Conservation (phyloP, 2,797 vertebrate species). For the Characodon lateralis region DNA sequence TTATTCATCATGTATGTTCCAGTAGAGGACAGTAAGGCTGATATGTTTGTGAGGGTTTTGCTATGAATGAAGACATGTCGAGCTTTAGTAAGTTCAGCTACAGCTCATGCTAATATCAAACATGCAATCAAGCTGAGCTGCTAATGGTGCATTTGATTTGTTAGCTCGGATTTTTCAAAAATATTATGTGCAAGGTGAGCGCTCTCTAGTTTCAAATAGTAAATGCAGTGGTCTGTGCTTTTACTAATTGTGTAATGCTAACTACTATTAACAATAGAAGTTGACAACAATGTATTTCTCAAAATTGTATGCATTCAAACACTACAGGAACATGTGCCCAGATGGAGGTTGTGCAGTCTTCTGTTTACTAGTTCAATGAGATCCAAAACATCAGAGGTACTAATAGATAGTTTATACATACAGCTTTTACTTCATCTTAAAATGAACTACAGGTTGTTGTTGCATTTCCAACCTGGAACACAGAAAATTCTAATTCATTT, state of each 20-base stretch:
- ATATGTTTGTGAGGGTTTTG: neutral
- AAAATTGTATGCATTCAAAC: neutral
- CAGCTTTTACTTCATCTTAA: neutral
- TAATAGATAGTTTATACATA: neutral
- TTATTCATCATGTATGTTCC: neutral
- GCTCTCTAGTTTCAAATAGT: too few species aligned
- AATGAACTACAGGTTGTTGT: neutral
- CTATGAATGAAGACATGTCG: neutral
- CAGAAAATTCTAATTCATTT: neutral
- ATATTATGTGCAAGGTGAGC: neutral
- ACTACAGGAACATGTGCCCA: neutral
- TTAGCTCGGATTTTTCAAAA: neutral
- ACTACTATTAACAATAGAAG: neutral
- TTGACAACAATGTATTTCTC: neutral
- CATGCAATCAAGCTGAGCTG: neutral
- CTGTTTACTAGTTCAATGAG: neutral
- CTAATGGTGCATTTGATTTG: neutral
- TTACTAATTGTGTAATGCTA: neutral
- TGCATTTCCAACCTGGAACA: neutral
- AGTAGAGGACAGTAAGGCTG: neutral
- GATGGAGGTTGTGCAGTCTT: neutral
- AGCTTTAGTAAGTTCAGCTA: neutral
- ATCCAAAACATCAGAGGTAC: neutral
- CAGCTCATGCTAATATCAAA: neutral
- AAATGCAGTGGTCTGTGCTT: neutral